Base-by-base conservation (phyloP, 2,888 invertebrate species). In the Synanthedon myopaeformis region DNA sequence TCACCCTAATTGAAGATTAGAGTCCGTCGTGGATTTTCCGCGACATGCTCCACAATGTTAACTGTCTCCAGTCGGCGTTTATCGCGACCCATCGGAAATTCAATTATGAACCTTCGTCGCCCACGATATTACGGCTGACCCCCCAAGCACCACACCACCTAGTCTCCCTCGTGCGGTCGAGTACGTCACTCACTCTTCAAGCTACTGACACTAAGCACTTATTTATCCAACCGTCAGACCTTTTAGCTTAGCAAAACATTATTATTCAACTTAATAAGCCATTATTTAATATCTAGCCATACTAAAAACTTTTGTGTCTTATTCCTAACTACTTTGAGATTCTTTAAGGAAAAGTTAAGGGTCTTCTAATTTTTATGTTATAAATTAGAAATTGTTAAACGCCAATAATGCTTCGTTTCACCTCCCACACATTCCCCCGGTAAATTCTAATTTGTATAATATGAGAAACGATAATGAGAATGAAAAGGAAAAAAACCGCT, bases 61-160 rank as follows among this genome's bases (percentile, higher is more conserved):
- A 69, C 69, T 70, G 73, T 74, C 70, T 69, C 65, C 67, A 64
- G 66, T 67, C 62, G 67, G 59, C 68, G 66, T 70, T 76, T 78
- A 78, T 74, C 71, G 69, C 64, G 67, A 67, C 67, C 74, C 76
- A 66, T 70, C 64, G 66, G 65, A 70, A 79, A 79, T 79, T 79
- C 70, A 77, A 81, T 80, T 80, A 79, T 68, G 66, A 64, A 66
- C 76, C 72, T 70, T 71, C 67, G 63, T 67, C 65, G 64, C 60
- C 64, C 58, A 58, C 59, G 56, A 55, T 58, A 55, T 57, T 57
- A 51, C 54, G 53, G 58, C 14, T 51, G 17, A 53, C 53, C 54
- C 41, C 58, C 57, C 56, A 50, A 49, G 10, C 41, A 10, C 23
- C 23, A 13, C 52, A n/a, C 42, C 48, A 49, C 52, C 50, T 41